Evolutionary conservation across 2,888 invertebrate genomes (phyloP), one percentile per base, ranked within the genome.

Genomic region (Smittia aterrima): DNA sequence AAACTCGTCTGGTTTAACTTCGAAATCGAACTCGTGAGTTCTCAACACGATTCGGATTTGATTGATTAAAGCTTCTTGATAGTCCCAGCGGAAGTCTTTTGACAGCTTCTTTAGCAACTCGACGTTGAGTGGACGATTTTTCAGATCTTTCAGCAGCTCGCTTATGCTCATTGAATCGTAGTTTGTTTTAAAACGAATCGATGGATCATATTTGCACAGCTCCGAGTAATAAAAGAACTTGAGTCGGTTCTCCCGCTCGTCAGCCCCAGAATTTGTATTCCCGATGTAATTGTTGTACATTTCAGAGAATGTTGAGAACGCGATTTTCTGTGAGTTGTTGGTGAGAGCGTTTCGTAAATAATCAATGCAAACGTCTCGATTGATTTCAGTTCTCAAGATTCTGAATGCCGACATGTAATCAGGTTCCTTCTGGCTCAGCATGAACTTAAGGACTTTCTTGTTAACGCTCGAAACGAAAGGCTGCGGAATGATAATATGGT

Each of bases 211-310:
- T 70, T 82, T 81, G 71, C 81, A 81, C 27, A 83, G 79, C 75
- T 83, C 83, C 76, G 80, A 78, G 75, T 81, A 83, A 71, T 83
- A 83, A 76, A 78, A 81, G 20, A 82, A 79, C 71, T 82, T 83
- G 18, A 82, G 79, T 16, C 83, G 82, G 38, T 82, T 83, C 38
- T 78, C 78, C 6, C 79, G 78, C 41, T 81, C 78, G 2, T 76
- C 75, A 74, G 79, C 78, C 13, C 81, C 79, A 74, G 77, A 77
- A 1, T 76, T 72, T 75, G 76, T 11, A 67, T 82, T 79, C 2
- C 79, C 80, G 24, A 78, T 78, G 74, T 81, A 79, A 0, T 78
- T 78, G 75, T 79, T 78, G 75, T 82, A 82, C 80, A 82, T 81
- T 77, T 83, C 82, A 1, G 80, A 79, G n/a, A 83, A 77, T 9